Base-by-base conservation (phyloP, 2,888 invertebrate genomes). In the Hyppa rectilinea region DNA sequence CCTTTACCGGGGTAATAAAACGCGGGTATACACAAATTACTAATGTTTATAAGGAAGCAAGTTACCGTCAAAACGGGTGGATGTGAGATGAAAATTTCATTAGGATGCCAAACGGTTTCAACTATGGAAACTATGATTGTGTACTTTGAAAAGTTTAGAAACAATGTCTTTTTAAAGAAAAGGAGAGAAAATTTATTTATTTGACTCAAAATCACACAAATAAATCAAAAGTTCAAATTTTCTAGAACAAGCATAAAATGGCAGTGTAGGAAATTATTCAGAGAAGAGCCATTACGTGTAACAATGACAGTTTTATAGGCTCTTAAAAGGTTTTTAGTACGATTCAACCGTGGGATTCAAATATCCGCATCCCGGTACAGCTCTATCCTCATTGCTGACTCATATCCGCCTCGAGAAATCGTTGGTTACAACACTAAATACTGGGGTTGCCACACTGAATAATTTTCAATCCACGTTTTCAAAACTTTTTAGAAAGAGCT, bases 361-460 rank as follows among this genome's bases (percentile, higher is more conserved):
- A 83, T 82, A 77, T 84, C 82, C 83, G 71, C 45, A 67, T 68
- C 36, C 68, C 78, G 68, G 64, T 50, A 55, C 61, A 66, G 47
- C 12, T 62, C 26, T 59, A 52, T 82, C 70, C 82, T 80, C 61
- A 75, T 80, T 72, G 56, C 70, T 53, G 43, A 36, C 71, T 84
- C 70, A 68, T 77, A 74, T 84, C 73, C 74, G 63, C 62, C 38
- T 52, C 29, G 17, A 68, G 52, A 69, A n/a, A 49, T 69, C 23
- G 47, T 70, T 64, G 50, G 47, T 26, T 55, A 78, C 53, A 72
- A 53, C 72, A 58, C 72, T 81, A 67, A 71, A 64, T 49, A 47
- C 31, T 61, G 38, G 55, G 23, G 23, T 72, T 53, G 53, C 47
- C 59, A 65, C 45, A 40, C 52, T 38, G 23, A 52, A 67, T 53